Conservation (phyloP, 92 coral and sea anemone genomes). For the Metridium senile region DNA sequence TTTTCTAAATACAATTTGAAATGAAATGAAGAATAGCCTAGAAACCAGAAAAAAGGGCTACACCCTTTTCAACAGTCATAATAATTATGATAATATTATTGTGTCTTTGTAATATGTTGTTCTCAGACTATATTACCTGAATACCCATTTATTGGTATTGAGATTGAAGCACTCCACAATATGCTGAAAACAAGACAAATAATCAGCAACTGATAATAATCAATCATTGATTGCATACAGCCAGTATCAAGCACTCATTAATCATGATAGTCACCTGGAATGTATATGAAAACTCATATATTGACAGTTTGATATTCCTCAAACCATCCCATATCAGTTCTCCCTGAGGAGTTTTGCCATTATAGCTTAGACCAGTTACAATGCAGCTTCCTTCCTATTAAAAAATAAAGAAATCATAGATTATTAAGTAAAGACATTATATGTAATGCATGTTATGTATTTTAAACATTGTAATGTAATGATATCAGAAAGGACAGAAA, state of each 20-base stretch:
- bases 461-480: no score
- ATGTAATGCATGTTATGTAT: no score
- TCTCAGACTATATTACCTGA: slow-evolving; percentile 85
- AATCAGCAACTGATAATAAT: neutral
- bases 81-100: no score
- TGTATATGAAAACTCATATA: slow-evolving; percentile 76
- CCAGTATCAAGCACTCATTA: no score
- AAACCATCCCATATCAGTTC: slow-evolving; percentile 89
- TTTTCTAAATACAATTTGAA: no score
- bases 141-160: slow-evolving; percentile 97
- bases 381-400: slow-evolving; percentile 94
- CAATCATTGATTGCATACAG: neutral
- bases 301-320: slow-evolving; percentile 77
- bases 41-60: no score
- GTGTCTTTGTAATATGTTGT: no score
- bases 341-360: slow-evolving; percentile 82
- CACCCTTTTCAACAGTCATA: no score
- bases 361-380: slow-evolving; percentile 82
- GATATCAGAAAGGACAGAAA: no score
- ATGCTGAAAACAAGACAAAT: slow-evolving; percentile 49
- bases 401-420: neutral
- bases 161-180: slow-evolving; percentile 86
- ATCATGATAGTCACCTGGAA: slow-evolving; percentile 74
- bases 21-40: no score
- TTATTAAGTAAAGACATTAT: no score